A percentile compares a stretch with the other conserved stretches of the same genome.
These are phyloP conservation scores for Buphagus erythrorhynchus DNA, from an alignment of 2,797 vertebrate genomes.

Conservation along the genomic window DNA sequence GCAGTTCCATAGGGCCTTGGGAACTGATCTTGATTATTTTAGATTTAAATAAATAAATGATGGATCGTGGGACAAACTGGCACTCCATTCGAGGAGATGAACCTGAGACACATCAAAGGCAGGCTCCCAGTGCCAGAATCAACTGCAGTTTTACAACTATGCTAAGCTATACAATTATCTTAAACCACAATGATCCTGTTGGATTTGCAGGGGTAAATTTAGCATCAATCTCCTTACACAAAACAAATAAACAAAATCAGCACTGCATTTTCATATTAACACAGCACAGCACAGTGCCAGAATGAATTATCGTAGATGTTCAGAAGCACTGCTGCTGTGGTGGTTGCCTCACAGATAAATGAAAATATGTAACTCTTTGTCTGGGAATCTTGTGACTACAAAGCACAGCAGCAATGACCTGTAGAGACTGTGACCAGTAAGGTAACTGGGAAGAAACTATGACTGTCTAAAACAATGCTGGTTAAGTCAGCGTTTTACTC, in stretches of 20 bases:
- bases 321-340: neutral
- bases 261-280: slow-evolving; percentile 11
- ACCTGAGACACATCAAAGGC: neutral
- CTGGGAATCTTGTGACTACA: neutral
- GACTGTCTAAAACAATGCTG: neutral
- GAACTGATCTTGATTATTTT: neutral
- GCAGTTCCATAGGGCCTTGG: neutral
- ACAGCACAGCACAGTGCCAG: neutral
- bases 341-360: neutral
- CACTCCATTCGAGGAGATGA: slow-evolving; percentile 17
- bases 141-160: slow-evolving; percentile 14
- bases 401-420: neutral
- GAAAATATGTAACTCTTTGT: neutral
- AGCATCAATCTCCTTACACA: neutral
- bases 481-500: neutral
- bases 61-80: neutral
- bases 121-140: neutral
- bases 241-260: slow-evolving; percentile 5
- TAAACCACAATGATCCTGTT: neutral
- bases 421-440: neutral
- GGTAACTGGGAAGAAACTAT: neutral
- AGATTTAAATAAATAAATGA: slow-evolving; percentile 32
- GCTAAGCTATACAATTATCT: neutral
- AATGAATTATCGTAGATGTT: neutral
- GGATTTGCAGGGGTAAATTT: neutral